These are phyloP conservation scores for Euwallacea fornicatus DNA, from an alignment of 1,140 invertebrate species.

Conservation along the genomic window DNA sequence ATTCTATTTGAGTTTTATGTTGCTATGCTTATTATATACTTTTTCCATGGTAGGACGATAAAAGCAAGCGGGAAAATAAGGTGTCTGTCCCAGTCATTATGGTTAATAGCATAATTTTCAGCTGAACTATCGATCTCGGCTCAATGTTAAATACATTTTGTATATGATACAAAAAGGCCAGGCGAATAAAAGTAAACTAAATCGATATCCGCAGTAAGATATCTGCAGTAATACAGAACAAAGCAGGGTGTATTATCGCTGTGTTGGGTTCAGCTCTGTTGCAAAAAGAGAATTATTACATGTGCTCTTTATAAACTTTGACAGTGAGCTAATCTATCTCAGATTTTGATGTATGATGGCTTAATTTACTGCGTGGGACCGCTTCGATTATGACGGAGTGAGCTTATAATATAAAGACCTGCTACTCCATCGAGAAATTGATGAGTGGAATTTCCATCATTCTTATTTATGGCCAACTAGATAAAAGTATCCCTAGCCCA, in stretches of 20 bases:
- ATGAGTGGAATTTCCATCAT: background rate
- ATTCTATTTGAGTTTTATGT: too few species aligned
- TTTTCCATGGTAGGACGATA: too few species aligned
- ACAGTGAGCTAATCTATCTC: conserved; percentile 24
- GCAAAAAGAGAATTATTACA: conserved; percentile 25
- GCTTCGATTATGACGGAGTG: conserved; percentile 3
- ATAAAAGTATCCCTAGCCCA: background rate
- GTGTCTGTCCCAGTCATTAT: too few species aligned
- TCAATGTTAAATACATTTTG: conserved; percentile 17
- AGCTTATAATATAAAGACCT: background rate
- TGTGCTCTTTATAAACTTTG: conserved; percentile 21
- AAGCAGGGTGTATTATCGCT: conserved; percentile 29
- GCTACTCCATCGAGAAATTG: conserved; percentile 1
- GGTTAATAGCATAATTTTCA: background rate
- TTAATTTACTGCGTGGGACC: conserved; percentile 7
- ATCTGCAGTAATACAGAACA: conserved; percentile 31
- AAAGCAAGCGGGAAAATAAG: too few species aligned
- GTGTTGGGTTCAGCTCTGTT: conserved; percentile 24
- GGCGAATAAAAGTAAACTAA: conserved; percentile 24
- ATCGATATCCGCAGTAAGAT: conserved; percentile 33
- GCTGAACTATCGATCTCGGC: background rate
- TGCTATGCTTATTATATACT: too few species aligned
- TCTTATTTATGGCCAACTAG: conserved; percentile 8
- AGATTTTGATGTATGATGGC: conserved; percentile 20
- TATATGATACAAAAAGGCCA: conserved; percentile 15